phyloP scores from a whole-genome alignment of 2,113 vertebrate genomes.

The Glaucidium brasilianum region DNA sequence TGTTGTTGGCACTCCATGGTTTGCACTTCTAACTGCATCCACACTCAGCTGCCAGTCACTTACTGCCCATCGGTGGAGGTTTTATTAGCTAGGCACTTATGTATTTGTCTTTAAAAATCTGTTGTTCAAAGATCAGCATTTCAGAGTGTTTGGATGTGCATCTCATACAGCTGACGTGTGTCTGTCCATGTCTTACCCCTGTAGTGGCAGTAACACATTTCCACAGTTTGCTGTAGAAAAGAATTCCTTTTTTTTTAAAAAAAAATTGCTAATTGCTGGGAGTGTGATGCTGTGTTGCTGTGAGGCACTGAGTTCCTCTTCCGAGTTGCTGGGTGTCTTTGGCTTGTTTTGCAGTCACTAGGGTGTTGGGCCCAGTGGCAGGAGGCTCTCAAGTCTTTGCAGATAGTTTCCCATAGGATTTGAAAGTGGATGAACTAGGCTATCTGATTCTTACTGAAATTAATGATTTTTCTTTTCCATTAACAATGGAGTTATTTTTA shows the following conservation, averaged over 20 bases:
- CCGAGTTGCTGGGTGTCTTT: background rate
- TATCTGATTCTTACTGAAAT: background rate
- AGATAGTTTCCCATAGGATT: background rate
- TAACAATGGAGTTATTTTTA: background rate
- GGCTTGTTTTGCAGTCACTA: background rate
- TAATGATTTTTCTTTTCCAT: background rate
- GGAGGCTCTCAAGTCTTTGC: background rate
- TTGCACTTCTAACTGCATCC: background rate
- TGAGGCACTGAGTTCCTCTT: background rate
- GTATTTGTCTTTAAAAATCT: background rate
- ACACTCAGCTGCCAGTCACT: background rate
- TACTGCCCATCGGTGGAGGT: background rate
- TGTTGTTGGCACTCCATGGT: background rate
- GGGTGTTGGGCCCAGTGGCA: background rate
- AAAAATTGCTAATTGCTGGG: background rate
- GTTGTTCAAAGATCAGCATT: background rate
- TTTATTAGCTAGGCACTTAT: background rate
- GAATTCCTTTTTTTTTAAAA: too few relatives aligned
- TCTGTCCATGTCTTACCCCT: background rate
- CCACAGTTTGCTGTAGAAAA: background rate
- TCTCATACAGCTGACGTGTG: background rate
- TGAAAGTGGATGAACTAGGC: background rate
- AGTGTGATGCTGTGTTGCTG: background rate
- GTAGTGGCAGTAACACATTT: background rate
- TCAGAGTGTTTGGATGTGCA: background rate